Base-by-base conservation (phyloP, 2,888 invertebrate species). In the Macrosoma leucophasiata region DNA sequence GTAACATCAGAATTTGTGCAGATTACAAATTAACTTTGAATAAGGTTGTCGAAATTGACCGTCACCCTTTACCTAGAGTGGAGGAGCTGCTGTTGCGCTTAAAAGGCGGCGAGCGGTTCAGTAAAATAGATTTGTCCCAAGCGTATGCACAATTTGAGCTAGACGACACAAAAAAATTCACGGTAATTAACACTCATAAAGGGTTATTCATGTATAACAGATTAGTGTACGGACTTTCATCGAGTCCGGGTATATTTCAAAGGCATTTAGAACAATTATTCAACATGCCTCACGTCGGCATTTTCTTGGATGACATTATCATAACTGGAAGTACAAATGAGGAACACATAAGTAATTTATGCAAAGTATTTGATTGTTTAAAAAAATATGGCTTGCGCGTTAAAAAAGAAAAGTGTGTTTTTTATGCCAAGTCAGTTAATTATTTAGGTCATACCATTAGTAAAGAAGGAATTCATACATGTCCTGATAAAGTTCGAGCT, bases 121-220 rank as follows among this genome's bases (percentile, higher is more conserved):
- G 13, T 12, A 40, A 43, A 36, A 33, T 43, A 6, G 39, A 41
- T 18, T 24, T 47, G 1, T 40, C 34, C 1, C 39, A 42, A 10
- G 36, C 26, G 5, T 48, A 41, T 29, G 39, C 13, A 9, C 48
- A 34, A 30, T 29, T 29, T 20, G 38, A 34, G 2, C 6, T 48
- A 2, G 48, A 49, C 8, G 43, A 47, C 1, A 25, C 49, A 1
- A 43, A 39, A 6, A 45, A 43, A 30, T 48, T 36, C 2, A 44
- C 49, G 0, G 48, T 52, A 0, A 46, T 54, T 2, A 50, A 48
- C 20, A 52, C 50, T 1, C 48, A 49, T 22, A 41, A 37, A 13
- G 48, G 49, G 0, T 20, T 50, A 4, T 52, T 38, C 19, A 30
- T 13, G 15, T 50, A 46, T 14, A 52, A 52, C 22, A 14, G 47